Evolutionary conservation across 30 jellyfish, hydroid and myxozoan species (phyloP), one percentile per base, ranked within the genome.

Genomic region (Pseudorhiza aurosa): DNA sequence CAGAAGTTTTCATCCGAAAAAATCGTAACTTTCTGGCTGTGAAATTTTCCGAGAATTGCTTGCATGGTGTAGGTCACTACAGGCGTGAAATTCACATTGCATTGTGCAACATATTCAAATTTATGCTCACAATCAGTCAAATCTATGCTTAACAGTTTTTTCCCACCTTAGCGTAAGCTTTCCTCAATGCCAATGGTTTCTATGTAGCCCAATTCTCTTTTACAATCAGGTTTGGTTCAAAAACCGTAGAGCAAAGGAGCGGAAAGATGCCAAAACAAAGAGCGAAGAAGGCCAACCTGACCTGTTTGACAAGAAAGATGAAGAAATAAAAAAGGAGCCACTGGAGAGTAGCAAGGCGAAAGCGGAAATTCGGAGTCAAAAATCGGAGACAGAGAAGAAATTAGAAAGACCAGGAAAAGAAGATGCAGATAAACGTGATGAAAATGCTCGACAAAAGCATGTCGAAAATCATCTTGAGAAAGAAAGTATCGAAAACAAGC

Each of bases 231-330:
- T 76, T 1, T 76, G 88, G 88, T 76, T 76, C 71, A 76, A 76
- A 58, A 76, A 76, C 88, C 39, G 88, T 18, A 32, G 88, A 32
- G 88, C 88, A 8, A 76, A 76, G 32, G 88, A 76, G 25, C 21
- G 88, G 27, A 76, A 65, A 17, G 88, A 76, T 58, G 63, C 80
- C 25, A 76, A 76, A 44, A 21, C 17, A n/a, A 76, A 76, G 44
- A n/a, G 24, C 25, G 80, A 76, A 17, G 82, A 40, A 39, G 67
- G n/a, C 14, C 49, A 68, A 49, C 62, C 62, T 14, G 30, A 22
- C 9, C 21, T n/a, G 53, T 2, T 14, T 6, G 82, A 43, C 32
- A 68, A 45, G 67, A 68, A 45, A 42, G 68, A 39, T 39, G 49
- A 29, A 9, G 82, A 68, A 4, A 5, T 1, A 4, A 68, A 45